phyloP scores from a whole-genome alignment of 2,797 vertebrate genomes.

The Mormyrus hasselquistii region DNA sequence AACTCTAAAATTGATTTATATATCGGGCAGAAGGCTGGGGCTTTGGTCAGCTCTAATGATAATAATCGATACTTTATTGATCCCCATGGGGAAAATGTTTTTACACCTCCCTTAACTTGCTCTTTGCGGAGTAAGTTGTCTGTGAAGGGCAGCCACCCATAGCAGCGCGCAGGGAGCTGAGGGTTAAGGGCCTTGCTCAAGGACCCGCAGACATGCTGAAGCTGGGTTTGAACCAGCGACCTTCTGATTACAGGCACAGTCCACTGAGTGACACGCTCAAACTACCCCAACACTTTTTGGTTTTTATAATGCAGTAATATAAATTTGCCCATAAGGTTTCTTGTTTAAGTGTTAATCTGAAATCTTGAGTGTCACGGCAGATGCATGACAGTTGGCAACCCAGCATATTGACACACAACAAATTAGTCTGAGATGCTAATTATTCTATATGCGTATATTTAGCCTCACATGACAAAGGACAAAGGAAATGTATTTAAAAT shows the following conservation, averaged over 20 bases:
- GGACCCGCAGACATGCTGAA: too few species aligned
- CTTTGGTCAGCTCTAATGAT: too few species aligned
- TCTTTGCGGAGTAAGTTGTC: too few species aligned
- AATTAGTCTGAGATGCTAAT: not conserved
- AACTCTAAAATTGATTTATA: not conserved
- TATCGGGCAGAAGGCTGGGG: not conserved
- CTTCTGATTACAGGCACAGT: too few species aligned
- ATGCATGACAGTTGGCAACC: not conserved
- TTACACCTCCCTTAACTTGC: too few species aligned
- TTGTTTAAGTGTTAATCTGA: not conserved
- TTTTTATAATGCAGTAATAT: not conserved
- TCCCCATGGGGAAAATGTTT: too few species aligned
- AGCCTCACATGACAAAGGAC: not conserved
- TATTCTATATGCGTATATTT: not conserved
- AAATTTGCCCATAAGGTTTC: not conserved
- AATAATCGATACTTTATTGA: too few species aligned
- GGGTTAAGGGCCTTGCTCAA: too few species aligned
- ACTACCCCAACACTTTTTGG: not conserved
- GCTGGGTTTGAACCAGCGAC: too few species aligned
- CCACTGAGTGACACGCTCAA: not conserved
- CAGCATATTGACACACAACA: not conserved
- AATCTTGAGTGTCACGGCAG: not conserved
- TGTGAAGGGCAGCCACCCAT: too few species aligned
- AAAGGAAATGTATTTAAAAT: not conserved
- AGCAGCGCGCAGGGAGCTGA: too few species aligned